Evolutionary conservation across 2,113 vertebrate species (phyloP).

Genomic region (Oxygymnocypris stewartii): DNA sequence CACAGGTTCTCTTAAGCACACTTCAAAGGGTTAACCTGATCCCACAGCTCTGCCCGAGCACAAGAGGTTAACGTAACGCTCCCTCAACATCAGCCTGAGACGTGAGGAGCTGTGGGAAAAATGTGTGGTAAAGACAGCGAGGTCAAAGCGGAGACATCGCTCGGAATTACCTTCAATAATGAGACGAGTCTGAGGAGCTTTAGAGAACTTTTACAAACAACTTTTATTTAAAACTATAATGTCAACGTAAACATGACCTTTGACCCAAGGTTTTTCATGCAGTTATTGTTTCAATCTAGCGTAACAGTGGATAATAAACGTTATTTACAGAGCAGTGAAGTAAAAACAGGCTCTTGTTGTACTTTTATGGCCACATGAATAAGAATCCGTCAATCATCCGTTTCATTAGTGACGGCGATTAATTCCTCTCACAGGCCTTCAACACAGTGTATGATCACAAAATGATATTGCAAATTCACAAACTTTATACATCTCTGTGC

Average conservation of each 20-base stretch:
- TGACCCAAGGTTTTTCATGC: constrained; percentile 25
- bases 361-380: constrained; percentile 4
- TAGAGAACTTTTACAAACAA: constrained; percentile 42
- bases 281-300: constrained; percentile 43
- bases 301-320: constrained; percentile 30
- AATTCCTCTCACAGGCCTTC: not conserved
- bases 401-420: not conserved
- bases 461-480: constrained; percentile 28
- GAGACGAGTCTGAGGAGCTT: constrained; percentile 25
- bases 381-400: not conserved
- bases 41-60: constrained; percentile 46
- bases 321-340: constrained; percentile 37
- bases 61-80: constrained; percentile 51
- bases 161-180: constrained; percentile 20
- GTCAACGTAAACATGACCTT: constrained; percentile 48
- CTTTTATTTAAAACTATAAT: constrained; percentile 53
- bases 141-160: constrained; percentile 1
- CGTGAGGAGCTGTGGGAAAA: constrained; percentile 56
- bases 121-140: constrained; percentile 35
- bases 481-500: constrained; percentile 17
- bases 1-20: constrained; percentile 35
- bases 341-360: constrained; percentile 28
- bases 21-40: constrained; percentile 62
- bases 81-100: constrained; percentile 35
- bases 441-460: constrained; percentile 42